phyloP scores from a whole-genome alignment of 2,888 invertebrate species.

The Protodeltote pygarga region DNA sequence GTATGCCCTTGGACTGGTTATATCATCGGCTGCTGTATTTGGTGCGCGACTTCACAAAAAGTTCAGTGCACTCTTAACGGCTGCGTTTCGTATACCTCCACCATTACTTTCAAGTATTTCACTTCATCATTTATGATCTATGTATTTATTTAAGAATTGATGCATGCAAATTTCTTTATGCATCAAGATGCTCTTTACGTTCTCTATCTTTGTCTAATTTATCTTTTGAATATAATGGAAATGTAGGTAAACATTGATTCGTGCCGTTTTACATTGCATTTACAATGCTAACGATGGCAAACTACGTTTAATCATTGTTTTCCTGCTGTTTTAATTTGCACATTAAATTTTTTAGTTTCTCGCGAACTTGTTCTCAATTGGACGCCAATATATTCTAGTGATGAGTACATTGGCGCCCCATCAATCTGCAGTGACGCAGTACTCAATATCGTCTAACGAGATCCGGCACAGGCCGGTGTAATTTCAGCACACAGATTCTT shows the following conservation, averaged over 20 bases:
- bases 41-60: slow-evolving; percentile 61
- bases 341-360: slow-evolving; percentile 42
- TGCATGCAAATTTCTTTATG: no score
- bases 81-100: slow-evolving; percentile 23
- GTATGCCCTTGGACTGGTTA: slow-evolving; percentile 71
- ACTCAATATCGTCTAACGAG: slow-evolving; percentile 55
- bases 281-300: slow-evolving; percentile 47
- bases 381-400: slow-evolving; percentile 50
- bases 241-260: slow-evolving; percentile 62
- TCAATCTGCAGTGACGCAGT: slow-evolving; percentile 61
- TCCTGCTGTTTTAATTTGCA: slow-evolving; percentile 54
- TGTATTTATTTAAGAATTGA: slow-evolving; percentile 40
- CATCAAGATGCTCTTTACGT: slow-evolving; percentile 63
- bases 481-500: slow-evolving; percentile 63
- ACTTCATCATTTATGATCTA: neutral
- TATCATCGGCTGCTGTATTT: slow-evolving; percentile 66
- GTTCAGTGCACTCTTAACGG: slow-evolving; percentile 69
- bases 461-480: slow-evolving; percentile 64
- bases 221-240: slow-evolving; percentile 74
- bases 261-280: slow-evolving; percentile 59
- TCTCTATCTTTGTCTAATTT: slow-evolving; percentile 70
- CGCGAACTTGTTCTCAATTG: slow-evolving; percentile 55
- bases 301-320: slow-evolving; percentile 55
- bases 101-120: slow-evolving; percentile 21
- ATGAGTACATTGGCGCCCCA: slow-evolving; percentile 63